Base-by-base conservation (phyloP, 92 coral and sea anemone genomes). In the Diadumene lineata region DNA sequence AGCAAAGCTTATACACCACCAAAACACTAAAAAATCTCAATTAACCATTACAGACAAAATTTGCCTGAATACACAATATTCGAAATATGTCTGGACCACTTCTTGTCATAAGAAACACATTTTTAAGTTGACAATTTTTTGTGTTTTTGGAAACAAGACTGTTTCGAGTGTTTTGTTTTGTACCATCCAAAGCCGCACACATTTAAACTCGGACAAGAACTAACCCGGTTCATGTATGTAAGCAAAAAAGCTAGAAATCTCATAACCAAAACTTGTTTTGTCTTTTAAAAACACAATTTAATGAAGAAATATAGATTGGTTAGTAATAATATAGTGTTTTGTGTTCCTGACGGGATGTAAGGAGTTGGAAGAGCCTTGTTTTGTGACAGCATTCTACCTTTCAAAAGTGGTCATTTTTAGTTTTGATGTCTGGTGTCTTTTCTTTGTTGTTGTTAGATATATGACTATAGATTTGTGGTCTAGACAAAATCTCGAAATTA, bases 401-500 rank as follows among this genome's bases (percentile, higher is more conserved):
- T n/a, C 27, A 43, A 28, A 62, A 62, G 68, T 28, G 68, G 43
- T 19, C 64, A 58, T 58, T 58, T 58, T 32, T 58, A 11, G 51
- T 15, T 15, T 53, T 4, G 28, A 11, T 26, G 64, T 58, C 64
- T 58, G 64, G 64, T 4, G n/a, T n/a, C 48, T 6, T 16, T 11
- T 26, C 64, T 0, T n/a, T 26, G 64, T 22, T n/a, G 28, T 22
- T 7, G 30, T 31, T 62, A 28, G n/a, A n/a, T 62, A 28, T 30
- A 21, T 62, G 1, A 22, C 23, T 62, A 29, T 28, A 23, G 65
- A 28, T 58, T 62, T 62, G 68, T 62, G 68, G 68, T 62, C 68
- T 62, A 62, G 68, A 62, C 68, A 31, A 27, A 3, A 19, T 28
- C 13, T 6, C 13, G 15, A 28, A 21, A n/a, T 62, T 62, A 62